Conservation (phyloP, 1,140 invertebrate genomes). For the Neodiprion virginianus region DNA sequence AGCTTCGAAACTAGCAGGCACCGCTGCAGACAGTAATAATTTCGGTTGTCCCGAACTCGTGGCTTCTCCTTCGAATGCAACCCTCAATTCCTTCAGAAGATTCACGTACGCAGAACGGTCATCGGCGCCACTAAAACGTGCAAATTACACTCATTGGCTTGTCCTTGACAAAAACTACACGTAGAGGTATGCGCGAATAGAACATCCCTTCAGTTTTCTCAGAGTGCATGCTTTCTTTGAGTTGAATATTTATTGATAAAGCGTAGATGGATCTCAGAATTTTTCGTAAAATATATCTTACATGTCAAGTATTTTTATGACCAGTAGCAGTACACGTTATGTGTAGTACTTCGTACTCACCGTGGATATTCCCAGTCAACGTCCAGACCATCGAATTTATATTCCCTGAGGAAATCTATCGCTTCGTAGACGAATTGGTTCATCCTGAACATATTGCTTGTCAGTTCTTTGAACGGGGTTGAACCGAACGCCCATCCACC, state of each 20-base stretch:
- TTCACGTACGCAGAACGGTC: slow-evolving; percentile 84
- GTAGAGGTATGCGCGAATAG: slow-evolving; percentile 9
- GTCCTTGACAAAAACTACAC: not conserved
- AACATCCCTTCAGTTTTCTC: slow-evolving; percentile 1
- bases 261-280: not conserved
- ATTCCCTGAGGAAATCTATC: slow-evolving; percentile 89
- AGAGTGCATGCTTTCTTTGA: not conserved
- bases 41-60: slow-evolving; percentile 69
- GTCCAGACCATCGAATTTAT: slow-evolving; percentile 94
- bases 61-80: slow-evolving; percentile 90
- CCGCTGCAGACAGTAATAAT: slow-evolving; percentile 86
- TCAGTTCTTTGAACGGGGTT: slow-evolving; percentile 91
- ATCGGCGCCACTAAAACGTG: slow-evolving; percentile 72
- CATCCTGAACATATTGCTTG: slow-evolving; percentile 89
- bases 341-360: slow-evolving; percentile 49
- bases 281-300: slow-evolving; percentile 6
- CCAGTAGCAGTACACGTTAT: not conserved
- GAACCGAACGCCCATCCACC: slow-evolving; percentile 95
- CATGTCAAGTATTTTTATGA: not conserved
- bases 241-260: not conserved
- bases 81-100: slow-evolving; percentile 81
- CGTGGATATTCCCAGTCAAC: slow-evolving; percentile 97
- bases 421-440: slow-evolving; percentile 95
- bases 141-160: not conserved
- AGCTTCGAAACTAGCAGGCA: slow-evolving; percentile 91